phyloP scores from a whole-genome alignment of 1,140 invertebrate species.

The Apis dorsata region DNA sequence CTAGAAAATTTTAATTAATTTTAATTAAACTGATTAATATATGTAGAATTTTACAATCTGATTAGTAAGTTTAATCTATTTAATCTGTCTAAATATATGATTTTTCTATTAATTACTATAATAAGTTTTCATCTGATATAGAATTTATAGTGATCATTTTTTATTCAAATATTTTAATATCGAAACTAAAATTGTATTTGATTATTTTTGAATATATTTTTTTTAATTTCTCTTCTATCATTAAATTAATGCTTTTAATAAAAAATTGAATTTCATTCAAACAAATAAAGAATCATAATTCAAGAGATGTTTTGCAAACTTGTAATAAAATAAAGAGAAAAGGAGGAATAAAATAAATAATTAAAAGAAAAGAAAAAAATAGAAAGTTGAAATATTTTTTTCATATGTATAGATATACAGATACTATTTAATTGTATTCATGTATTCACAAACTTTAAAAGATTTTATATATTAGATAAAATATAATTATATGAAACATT shows the following conservation, averaged over 20 bases:
- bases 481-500: neutral
- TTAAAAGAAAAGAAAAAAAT: too few relatives aligned
- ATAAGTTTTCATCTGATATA: too few relatives aligned
- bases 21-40: neutral
- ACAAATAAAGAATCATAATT: neutral
- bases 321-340: neutral
- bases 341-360: too few relatives aligned
- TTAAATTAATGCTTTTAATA: neutral
- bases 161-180: neutral
- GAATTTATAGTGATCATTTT: neutral
- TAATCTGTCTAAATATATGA: neutral
- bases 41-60: too few relatives aligned
- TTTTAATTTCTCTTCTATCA: neutral
- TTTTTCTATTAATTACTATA: neutral
- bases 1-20: neutral
- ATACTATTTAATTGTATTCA: too few relatives aligned
- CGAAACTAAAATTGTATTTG: too few relatives aligned
- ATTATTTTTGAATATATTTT: neutral
- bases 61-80: neutral
- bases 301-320: neutral
- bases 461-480: too few relatives aligned
- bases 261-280: neutral
- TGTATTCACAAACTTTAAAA: too few relatives aligned
- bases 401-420: too few relatives aligned
- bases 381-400: too few relatives aligned